Base-by-base conservation (phyloP, 1,140 invertebrate genomes). In the Nasonia giraulti region DNA sequence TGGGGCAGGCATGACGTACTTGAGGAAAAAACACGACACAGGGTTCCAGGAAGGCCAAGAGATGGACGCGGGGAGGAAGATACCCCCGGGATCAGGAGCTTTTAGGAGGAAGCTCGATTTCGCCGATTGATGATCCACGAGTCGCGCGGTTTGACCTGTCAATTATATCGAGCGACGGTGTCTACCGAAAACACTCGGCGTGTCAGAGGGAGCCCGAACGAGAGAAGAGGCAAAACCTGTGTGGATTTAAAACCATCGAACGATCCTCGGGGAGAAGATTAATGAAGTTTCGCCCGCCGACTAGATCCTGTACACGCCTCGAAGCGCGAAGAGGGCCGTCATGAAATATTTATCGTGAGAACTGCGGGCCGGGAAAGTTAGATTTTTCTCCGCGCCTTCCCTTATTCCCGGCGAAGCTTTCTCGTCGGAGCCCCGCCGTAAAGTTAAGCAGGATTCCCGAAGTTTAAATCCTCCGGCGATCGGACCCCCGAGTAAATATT, bases 221-320 rank as follows among this genome's bases (percentile, higher is more conserved):
- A 17, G 5, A n/a, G 5, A 7, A n/a, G 40, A 44, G 8, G 40
- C 8, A 10, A 44, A 44, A 44, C 40, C 40, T 44, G 8, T 44
- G 8, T 62, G 17, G 55, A 62, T 62, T 62, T 20, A 62, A 62
- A 62, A 20, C 14, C 2, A 62, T 62, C 55, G 55, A 62, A 62
- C 14, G 77, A 80, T 79, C 44, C 33, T 74, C 66, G 10, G 33
- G 82, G 78, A 62, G 17, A 82, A 83, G 85, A 80, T 83, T 83
- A 84, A 84, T 84, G 76, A 68, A 23, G 62, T 44, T 68, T 71
- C 27, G 27, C 55, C 14, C 7, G 55, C 17, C 17, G n/a, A 62
- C 20, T 62, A 6, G 55, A 62, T 62, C 17, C 55, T 20, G 3
- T 62, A 14, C 11, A 7, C 11, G 10, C 12, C 11, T 50, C 47